Percentiles rank a stretch among this genome's conserved stretches.
These are phyloP conservation scores for Choreutis nemorana DNA, from an alignment of 2,888 invertebrate species.

Conservation along the genomic window DNA sequence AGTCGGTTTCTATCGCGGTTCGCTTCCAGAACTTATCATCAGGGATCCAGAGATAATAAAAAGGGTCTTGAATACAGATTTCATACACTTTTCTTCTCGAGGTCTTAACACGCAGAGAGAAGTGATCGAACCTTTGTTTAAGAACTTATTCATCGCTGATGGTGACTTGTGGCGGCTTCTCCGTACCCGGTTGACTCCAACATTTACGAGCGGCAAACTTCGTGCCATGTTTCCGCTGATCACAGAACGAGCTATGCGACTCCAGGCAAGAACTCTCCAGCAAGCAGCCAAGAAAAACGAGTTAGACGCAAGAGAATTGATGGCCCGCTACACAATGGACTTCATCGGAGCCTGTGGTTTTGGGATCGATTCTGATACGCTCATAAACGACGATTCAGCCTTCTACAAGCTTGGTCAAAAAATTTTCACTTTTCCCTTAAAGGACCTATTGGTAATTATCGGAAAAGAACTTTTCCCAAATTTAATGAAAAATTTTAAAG, in stretches of 20 bases:
- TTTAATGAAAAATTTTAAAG: conserved; percentile 21
- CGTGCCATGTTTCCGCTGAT: conserved; percentile 15
- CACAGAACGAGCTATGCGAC: conserved; percentile 9
- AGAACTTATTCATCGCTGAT: conserved; percentile 9
- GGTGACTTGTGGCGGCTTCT: conserved; percentile 13
- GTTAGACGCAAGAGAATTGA: conserved; percentile 15
- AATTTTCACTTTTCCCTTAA: conserved; percentile 15
- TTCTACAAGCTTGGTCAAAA: conserved; percentile 11
- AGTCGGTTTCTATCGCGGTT: conserved; percentile 8
- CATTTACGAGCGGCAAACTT: conserved; percentile 13
- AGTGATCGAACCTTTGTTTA: too few species aligned
- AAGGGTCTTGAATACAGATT: conserved; percentile 9
- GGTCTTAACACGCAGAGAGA: too few species aligned
- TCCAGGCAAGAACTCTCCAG: too few species aligned
- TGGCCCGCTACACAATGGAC: conserved; percentile 14
- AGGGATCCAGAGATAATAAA: conserved; percentile 11
- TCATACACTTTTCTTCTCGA: conserved; percentile 7
- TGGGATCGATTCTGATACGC: conserved; percentile 8
- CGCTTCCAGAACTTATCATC: conserved; percentile 7
- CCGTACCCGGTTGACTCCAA: conserved; percentile 12
- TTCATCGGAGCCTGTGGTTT: conserved; percentile 20
- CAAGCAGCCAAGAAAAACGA: too few species aligned
- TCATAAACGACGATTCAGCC: conserved; percentile 9
- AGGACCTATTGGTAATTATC: too few species aligned
- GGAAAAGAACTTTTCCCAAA: conserved; percentile 2